phyloP scores from a whole-genome alignment of 2,113 vertebrate genomes.

The Tenebrosternarchus preto region DNA sequence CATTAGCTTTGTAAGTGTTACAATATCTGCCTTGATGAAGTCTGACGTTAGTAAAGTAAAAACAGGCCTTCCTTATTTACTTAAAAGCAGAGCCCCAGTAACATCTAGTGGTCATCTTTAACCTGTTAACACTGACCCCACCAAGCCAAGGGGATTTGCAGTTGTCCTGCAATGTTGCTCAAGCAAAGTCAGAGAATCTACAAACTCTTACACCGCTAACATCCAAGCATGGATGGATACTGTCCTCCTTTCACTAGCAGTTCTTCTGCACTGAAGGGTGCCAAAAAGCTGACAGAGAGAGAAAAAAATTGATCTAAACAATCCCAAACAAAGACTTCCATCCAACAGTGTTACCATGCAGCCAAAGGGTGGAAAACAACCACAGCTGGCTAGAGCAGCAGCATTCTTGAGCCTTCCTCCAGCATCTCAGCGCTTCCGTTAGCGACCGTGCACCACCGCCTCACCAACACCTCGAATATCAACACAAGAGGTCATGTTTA shows the following conservation, averaged over 20 bases:
- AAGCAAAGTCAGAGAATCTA: conserved; percentile 37
- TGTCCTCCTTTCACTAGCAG: conserved; percentile 51
- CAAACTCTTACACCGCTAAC: conserved; percentile 52
- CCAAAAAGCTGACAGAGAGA: conserved; percentile 55
- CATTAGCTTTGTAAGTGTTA: conserved; percentile 31
- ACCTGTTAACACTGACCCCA: conserved; percentile 30
- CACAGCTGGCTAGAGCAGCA: conserved; percentile 42
- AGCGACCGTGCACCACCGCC: not conserved
- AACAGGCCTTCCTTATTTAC: conserved; percentile 36
- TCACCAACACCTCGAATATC: conserved; percentile 40
- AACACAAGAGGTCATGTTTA: conserved; percentile 18
- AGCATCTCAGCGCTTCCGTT: not conserved
- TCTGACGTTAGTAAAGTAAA: conserved; percentile 43
- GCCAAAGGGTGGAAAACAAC: conserved; percentile 43
- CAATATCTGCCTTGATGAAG: conserved; percentile 41
- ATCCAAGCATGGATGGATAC: conserved; percentile 51
- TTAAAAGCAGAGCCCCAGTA: conserved; percentile 32
- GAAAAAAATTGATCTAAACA: conserved; percentile 50
- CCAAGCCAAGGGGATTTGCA: conserved; percentile 4
- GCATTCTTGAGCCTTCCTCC: conserved; percentile 30
- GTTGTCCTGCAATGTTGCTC: not conserved
- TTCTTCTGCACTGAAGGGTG: conserved; percentile 47
- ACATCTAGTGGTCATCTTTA: conserved; percentile 27
- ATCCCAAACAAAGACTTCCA: conserved; percentile 44
- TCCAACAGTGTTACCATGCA: conserved; percentile 46